Evolutionary conservation across 92 coral and sea anemone species (phyloP).

Genomic region (Bergia sp.): DNA sequence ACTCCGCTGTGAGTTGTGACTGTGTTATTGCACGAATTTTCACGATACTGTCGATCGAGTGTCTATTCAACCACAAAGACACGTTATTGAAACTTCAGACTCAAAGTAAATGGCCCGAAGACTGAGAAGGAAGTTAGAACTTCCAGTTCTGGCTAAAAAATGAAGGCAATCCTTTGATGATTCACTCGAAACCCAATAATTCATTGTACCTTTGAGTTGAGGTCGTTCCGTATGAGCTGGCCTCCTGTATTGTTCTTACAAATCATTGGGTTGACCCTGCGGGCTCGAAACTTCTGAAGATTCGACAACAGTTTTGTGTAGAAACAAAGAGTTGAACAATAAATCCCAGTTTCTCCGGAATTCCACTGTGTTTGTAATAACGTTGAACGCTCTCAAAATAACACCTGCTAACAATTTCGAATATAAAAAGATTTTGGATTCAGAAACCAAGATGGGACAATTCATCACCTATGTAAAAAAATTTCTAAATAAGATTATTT

Average conservation of each 20-base stretch:
- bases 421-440: too few relatives aligned
- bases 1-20: background rate
- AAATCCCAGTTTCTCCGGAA: background rate
- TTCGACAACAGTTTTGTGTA: conserved; percentile 3
- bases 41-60: background rate
- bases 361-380: background rate
- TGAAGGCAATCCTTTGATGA: background rate
- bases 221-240: background rate
- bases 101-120: background rate
- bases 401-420: background rate
- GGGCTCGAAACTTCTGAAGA: background rate
- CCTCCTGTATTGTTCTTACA: background rate
- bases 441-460: background rate
- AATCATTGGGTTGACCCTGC: background rate
- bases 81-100: background rate
- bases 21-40: background rate
- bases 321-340: background rate
- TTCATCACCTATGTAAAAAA: background rate
- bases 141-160: background rate
- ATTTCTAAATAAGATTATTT: background rate
- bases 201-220: background rate
- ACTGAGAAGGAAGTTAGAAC: background rate
- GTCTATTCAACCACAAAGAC: background rate
- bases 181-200: background rate
- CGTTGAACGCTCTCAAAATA: background rate